A percentile compares a stretch with the other conserved stretches of the same genome.
These are phyloP conservation scores for Tenthredo amoena DNA, from an alignment of 2,888 invertebrate species.

Conservation along the genomic window DNA sequence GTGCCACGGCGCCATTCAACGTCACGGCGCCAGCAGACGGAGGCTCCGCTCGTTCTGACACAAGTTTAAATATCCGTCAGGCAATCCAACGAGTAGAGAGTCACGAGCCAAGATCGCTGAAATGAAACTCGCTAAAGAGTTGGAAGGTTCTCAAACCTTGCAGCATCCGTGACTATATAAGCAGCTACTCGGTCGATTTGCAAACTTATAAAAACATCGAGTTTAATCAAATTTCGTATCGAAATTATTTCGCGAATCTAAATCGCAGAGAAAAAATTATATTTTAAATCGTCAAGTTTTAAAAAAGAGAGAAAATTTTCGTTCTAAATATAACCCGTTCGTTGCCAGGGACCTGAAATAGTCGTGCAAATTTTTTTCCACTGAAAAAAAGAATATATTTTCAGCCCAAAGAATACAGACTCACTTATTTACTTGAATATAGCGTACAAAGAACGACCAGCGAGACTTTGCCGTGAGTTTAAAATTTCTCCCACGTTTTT, in stretches of 20 bases:
- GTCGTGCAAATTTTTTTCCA: neutral
- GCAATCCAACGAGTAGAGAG: slow-evolving; percentile 35
- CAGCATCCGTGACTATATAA: neutral
- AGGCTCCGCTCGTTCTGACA: slow-evolving; percentile 5
- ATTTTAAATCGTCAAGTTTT: too few species aligned
- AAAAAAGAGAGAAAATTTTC: neutral
- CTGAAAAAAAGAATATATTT: neutral
- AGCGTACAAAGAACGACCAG: neutral
- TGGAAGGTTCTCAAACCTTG: slow-evolving; percentile 27
- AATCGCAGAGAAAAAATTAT: neutral
- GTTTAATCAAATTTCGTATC: neutral
- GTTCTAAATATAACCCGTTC: neutral
- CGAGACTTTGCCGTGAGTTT: neutral
- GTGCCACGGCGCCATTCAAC: neutral
- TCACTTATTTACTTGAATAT: neutral
- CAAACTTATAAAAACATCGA: neutral
- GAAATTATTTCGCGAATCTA: neutral
- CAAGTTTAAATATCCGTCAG: slow-evolving; percentile 49
- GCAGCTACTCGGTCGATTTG: neutral
- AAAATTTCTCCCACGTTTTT: neutral
- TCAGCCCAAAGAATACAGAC: neutral
- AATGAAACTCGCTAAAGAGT: slow-evolving; percentile 21
- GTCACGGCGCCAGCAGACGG: slow-evolving; percentile 40
- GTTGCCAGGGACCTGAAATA: neutral
- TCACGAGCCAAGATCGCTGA: slow-evolving; percentile 31